These are phyloP conservation scores for Gerris buenoi DNA, from an alignment of 1,140 invertebrate species.

Conservation along the genomic window DNA sequence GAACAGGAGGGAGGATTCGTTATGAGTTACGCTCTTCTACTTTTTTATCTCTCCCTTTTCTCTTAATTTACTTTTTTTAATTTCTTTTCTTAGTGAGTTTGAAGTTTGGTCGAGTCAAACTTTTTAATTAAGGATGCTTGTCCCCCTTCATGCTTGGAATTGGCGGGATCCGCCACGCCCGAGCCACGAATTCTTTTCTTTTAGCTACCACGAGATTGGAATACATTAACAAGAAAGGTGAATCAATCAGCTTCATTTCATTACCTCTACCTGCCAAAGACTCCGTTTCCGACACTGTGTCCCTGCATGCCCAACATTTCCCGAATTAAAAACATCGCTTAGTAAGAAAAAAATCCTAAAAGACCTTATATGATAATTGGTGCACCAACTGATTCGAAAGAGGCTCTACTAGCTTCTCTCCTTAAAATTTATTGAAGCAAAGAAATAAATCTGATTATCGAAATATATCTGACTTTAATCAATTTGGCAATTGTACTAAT, in stretches of 20 bases:
- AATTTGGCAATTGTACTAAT: too few species aligned
- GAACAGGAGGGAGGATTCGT: neutral
- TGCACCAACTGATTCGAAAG: neutral
- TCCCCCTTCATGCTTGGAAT: neutral
- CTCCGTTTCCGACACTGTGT: neutral
- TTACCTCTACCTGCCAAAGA: neutral
- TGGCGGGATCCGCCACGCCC: neutral
- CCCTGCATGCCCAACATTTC: neutral
- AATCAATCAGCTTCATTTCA: neutral
- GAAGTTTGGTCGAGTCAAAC: too few species aligned
- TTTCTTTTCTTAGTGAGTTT: neutral
- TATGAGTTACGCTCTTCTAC: neutral
- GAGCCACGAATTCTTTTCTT: neutral
- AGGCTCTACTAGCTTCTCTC: neutral
- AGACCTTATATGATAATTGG: neutral
- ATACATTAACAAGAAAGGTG: neutral
- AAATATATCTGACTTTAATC: too few species aligned
- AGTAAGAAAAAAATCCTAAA: too few species aligned
- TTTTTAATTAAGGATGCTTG: neutral
- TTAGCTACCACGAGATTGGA: neutral
- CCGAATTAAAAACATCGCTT: neutral
- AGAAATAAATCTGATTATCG: neutral
- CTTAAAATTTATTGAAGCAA: neutral
- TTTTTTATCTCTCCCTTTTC: too few species aligned
- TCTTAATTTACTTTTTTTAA: neutral